Evolutionary conservation across 2,888 invertebrate genomes (phyloP).

Genomic region (Creontiades dilutus): DNA sequence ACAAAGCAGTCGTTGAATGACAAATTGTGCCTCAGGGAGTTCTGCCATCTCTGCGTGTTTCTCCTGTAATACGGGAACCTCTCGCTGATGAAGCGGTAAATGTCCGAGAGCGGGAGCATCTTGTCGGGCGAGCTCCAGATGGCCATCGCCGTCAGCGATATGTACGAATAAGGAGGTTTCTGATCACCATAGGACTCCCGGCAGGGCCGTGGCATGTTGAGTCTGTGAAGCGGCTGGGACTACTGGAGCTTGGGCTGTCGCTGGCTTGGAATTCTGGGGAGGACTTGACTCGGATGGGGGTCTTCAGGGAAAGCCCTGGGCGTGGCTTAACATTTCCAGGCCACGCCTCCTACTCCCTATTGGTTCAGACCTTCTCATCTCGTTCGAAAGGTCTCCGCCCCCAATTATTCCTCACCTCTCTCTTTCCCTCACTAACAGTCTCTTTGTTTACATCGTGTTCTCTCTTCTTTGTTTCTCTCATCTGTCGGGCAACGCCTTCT

Average conservation of each 20-base stretch:
- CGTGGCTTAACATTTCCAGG: not conserved
- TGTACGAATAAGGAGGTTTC: slow-evolving; percentile 99
- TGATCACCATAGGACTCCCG: slow-evolving; percentile 98
- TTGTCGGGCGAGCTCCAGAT: slow-evolving; percentile 98
- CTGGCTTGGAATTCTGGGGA: slow-evolving; percentile 9
- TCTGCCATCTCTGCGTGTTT: slow-evolving; percentile 89
- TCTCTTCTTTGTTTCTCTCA: slow-evolving; percentile 16
- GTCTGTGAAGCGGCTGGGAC: slow-evolving; percentile 20
- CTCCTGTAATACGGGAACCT: slow-evolving; percentile 91
- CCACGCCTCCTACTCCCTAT: not conserved
- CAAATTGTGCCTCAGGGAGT: slow-evolving; percentile 91
- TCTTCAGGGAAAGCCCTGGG: slow-evolving; percentile 8
- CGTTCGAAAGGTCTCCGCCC: not conserved
- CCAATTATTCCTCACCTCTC: not conserved
- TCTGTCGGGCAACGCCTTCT: not conserved
- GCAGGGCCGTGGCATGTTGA: slow-evolving; percentile 94
- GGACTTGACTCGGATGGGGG: not conserved
- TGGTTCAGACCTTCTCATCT: not conserved
- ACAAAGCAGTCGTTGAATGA: slow-evolving; percentile 98
- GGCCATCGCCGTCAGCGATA: slow-evolving; percentile 99
- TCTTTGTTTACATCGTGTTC: slow-evolving; percentile 24
- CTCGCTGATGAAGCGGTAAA: slow-evolving; percentile 96
- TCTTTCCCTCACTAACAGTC: slow-evolving; percentile 2
- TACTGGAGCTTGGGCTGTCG: not conserved
- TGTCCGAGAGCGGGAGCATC: slow-evolving; percentile 93